Conservation (phyloP, 2,888 invertebrate species). For the Barypeithes pellucidus region DNA sequence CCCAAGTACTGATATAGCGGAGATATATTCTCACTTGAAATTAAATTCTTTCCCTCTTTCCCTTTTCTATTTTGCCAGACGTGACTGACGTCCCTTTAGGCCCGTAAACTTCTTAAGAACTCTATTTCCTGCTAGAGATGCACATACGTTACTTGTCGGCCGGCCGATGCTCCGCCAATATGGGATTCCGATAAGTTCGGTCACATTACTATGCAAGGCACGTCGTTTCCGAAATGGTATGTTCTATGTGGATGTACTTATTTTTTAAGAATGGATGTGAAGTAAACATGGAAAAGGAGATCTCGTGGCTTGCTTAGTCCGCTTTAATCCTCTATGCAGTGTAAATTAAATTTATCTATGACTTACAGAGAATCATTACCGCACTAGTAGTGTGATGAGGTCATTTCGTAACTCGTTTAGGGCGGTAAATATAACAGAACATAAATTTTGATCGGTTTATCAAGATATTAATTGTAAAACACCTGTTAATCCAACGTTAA, state of each 20-base stretch:
- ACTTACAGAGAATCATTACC: too few species aligned
- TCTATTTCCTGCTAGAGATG: conserved; percentile 11
- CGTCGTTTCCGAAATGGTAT: conserved; percentile 35
- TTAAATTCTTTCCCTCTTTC: background rate
- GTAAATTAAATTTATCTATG: too few species aligned
- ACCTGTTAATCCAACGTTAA: too few species aligned
- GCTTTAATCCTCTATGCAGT: too few species aligned
- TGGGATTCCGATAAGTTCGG: conserved; percentile 34
- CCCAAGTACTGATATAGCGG: too few species aligned
- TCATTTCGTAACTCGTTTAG: too few species aligned
- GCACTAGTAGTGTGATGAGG: too few species aligned
- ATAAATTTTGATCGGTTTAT: too few species aligned
- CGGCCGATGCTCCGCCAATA: conserved; percentile 9
- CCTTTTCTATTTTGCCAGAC: background rate
- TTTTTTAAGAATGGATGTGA: conserved; percentile 27
- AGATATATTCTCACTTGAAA: background rate
- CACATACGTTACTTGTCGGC: conserved; percentile 28
- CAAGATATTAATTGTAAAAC: too few species aligned
- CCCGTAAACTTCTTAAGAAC: conserved; percentile 13
- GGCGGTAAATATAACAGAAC: too few species aligned
- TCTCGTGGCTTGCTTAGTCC: too few species aligned
- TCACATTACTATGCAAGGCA: conserved; percentile 24
- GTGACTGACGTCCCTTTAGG: conserved; percentile 3
- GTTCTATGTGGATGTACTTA: conserved; percentile 26
- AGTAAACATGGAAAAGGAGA: too few species aligned